Conservation (phyloP, 2,113 vertebrate species). For the Gnathonemus longibarbis region DNA sequence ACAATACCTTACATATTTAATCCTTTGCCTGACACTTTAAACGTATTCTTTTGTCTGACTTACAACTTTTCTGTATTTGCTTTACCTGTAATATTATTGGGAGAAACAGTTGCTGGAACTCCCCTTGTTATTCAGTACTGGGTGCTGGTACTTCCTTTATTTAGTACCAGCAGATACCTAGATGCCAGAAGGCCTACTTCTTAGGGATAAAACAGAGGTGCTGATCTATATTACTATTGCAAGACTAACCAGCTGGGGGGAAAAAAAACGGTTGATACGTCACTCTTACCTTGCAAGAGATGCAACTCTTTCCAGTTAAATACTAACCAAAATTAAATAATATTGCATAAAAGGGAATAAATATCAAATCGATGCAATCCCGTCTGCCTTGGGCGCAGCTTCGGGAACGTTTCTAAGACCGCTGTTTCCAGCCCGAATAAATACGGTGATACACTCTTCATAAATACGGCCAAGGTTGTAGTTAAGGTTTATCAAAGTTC, state of each 20-base stretch:
- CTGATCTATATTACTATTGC: neutral
- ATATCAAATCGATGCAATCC: neutral
- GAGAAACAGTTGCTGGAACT: neutral
- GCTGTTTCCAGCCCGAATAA: slow-evolving; percentile 3
- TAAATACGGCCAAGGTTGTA: neutral
- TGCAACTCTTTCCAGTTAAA: neutral
- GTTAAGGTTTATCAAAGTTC: neutral
- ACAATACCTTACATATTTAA: neutral
- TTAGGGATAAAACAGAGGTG: neutral
- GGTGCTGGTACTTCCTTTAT: neutral
- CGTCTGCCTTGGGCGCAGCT: neutral
- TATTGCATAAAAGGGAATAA: neutral
- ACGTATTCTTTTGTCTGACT: neutral
- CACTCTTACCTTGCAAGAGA: neutral
- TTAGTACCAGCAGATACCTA: neutral
- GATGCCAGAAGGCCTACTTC: neutral
- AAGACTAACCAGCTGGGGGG: neutral
- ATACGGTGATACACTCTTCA: neutral
- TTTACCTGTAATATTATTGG: neutral
- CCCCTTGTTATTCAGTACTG: neutral
- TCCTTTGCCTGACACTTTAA: neutral
- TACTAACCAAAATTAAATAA: neutral
- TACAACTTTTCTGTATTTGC: neutral
- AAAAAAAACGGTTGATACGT: neutral
- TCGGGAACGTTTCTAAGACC: neutral